Evolutionary conservation across 2,888 invertebrate species (phyloP).

Genomic region (Antheraea yamamai): DNA sequence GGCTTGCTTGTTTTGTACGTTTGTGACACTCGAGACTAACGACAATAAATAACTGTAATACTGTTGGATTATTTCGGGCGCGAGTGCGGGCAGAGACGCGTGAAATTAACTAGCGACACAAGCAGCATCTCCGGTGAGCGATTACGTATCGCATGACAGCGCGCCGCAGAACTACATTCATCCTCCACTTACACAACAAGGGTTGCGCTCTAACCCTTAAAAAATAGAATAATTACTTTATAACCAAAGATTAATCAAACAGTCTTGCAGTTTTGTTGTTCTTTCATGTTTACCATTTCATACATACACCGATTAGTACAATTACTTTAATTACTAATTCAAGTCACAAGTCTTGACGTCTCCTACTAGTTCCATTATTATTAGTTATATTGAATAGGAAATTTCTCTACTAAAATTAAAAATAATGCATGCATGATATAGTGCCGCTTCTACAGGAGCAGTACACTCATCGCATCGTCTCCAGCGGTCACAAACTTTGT

Average conservation of each 20-base stretch:
- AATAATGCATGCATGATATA: not conserved
- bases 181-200: not conserved
- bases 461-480: not conserved
- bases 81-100: conserved; percentile 40
- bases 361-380: too few species aligned
- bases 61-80: conserved; percentile 39
- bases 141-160: not conserved
- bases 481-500: not conserved
- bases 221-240: too few species aligned
- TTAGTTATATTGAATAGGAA: too few species aligned
- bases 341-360: not conserved
- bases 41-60: conserved; percentile 49
- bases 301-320: too few species aligned
- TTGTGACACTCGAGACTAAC: conserved; percentile 14
- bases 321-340: too few species aligned
- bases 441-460: not conserved
- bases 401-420: not conserved
- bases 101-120: conserved; percentile 41
- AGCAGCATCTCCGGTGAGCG: not conserved
- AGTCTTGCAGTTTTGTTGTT: too few species aligned
- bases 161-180: not conserved
- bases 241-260: too few species aligned
- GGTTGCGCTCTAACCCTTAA: not conserved
- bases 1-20: not conserved
- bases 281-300: too few species aligned